Percentiles rank a stretch among this genome's conserved stretches.
phyloP scores from a whole-genome alignment of 2,797 vertebrate genomes.

The Enteromius fasciolatus region DNA sequence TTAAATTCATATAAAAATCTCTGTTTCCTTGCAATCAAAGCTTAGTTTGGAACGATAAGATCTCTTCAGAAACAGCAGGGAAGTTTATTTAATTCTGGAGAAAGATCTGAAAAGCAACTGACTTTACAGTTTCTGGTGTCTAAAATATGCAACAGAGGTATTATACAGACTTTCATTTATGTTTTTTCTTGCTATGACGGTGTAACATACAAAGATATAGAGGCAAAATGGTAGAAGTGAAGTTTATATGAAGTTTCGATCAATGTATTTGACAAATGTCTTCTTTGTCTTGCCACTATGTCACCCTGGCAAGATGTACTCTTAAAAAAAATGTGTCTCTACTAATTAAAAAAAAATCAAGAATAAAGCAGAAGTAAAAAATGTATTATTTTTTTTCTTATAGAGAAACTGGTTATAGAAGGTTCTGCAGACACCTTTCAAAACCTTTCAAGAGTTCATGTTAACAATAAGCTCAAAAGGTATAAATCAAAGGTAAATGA shows the following conservation, averaged over 20 bases:
- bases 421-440: background rate
- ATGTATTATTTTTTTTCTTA: background rate
- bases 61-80: background rate
- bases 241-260: background rate
- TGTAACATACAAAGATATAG: background rate
- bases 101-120: background rate
- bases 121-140: background rate
- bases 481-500: background rate
- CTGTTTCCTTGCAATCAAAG: background rate
- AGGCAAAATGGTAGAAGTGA: background rate
- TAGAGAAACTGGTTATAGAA: background rate
- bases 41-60: background rate
- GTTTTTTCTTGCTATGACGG: background rate
- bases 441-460: background rate
- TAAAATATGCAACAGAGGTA: background rate
- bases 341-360: no score
- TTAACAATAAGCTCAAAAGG: background rate
- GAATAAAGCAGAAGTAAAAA: background rate
- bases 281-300: background rate
- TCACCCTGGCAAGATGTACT: background rate
- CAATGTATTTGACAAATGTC: background rate
- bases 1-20: background rate
- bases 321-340: background rate
- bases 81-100: background rate
- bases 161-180: background rate